Evolutionary conservation across 2,797 vertebrate species (phyloP), one percentile per base, ranked within the genome.

Genomic region (Cephalopachus bancanus): DNA sequence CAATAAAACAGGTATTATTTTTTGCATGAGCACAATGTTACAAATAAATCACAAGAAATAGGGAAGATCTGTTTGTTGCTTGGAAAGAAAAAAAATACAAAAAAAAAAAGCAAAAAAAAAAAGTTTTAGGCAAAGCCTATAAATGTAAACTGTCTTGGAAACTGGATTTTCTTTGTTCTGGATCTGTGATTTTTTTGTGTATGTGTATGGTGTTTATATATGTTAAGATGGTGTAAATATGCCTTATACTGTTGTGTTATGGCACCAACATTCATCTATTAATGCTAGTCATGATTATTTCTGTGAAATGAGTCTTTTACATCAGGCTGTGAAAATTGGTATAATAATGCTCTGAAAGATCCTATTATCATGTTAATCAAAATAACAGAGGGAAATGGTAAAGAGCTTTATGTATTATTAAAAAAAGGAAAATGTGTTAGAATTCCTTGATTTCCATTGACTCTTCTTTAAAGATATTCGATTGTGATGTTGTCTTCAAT

Each of bases 21-120:
- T 98, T 98, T 99, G 99, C 98, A 99, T 99, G 99, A 98, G 96
- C 97, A 98, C 97, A 98, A 97, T 97, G 96, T 98, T 98, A 97
- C 98, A 98, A 98, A 97, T 98, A 98, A 98, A 98, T 98, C 97
- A 98, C 98, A 91, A 97, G 97, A 98, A 79, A 95, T 98, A 98
- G 92, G 95, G 30, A 92, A 98, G 97, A 92, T 98, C 72, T 97
- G 89, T 98, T 97, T 98, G 94, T 98, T 97, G 97, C 98, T 98
- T 98, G 98, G 98, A 98, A 98, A 96, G 95, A 96, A 95, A 97
- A 96, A 26, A 83, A 57, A 65, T 87, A 81, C 44, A 76, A 89
- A 79, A 91, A 91, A 92, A 24, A 79, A 78, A 10, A 78, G 30
- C 59, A 91, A 76, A 94, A 92, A 96, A 94, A 98, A 97, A 88